A percentile compares a stretch with the other conserved stretches of the same genome.
Conservation (phyloP, 2,888 invertebrate genomes). For the Dryocosmus kuriphilus region DNA sequence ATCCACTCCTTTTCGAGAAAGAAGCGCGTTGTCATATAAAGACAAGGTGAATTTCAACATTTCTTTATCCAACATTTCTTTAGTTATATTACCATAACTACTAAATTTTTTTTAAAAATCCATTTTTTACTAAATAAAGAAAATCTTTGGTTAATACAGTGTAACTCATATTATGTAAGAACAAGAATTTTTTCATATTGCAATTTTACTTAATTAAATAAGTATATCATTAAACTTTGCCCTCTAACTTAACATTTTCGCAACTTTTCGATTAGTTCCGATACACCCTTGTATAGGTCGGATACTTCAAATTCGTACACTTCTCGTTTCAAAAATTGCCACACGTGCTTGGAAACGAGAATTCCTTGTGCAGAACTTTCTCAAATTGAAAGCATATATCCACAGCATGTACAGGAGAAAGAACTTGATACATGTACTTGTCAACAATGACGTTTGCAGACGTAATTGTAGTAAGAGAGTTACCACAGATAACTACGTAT, state of each 20-base stretch:
- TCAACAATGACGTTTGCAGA: conserved; percentile 46
- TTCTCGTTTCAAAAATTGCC: conserved; percentile 50
- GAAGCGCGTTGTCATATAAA: conserved; percentile 47
- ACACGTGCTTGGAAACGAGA: conserved; percentile 48
- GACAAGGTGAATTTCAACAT: conserved; percentile 39
- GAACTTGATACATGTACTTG: conserved; percentile 47
- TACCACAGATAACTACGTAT: conserved; percentile 46
- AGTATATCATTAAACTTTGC: background rate
- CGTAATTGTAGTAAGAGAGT: conserved; percentile 37
- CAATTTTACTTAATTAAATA: background rate
- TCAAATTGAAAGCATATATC: conserved; percentile 49
- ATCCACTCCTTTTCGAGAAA: conserved; percentile 48
- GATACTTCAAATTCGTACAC: conserved; percentile 38
- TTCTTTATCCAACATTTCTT: conserved; percentile 43
- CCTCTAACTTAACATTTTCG: conserved; percentile 11
- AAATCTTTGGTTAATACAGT: too few species aligned
- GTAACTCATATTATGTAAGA: background rate
- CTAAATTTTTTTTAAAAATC: too few species aligned
- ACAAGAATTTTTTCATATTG: background rate
- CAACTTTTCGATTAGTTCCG: conserved; percentile 36
- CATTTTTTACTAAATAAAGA: too few species aligned
- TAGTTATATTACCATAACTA: background rate
- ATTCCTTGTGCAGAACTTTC: conserved; percentile 46
- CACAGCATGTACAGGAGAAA: conserved; percentile 43
- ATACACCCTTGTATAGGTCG: background rate